Evolutionary conservation across 2,888 invertebrate species (phyloP).

Genomic region (Cetonia aurata): DNA sequence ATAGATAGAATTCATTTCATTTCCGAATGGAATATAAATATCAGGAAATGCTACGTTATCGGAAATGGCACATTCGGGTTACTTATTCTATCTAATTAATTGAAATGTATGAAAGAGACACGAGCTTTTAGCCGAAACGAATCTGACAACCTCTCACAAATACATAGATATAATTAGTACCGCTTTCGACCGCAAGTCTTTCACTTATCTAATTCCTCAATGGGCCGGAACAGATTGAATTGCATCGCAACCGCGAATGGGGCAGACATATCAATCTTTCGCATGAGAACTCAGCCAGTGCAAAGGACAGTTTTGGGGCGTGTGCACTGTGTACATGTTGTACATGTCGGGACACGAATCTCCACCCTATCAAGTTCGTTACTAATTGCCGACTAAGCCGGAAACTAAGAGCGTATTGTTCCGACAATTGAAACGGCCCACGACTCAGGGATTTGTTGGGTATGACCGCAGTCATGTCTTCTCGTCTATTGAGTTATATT

Average conservation of each 20-base stretch:
- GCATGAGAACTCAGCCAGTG: conserved; percentile 48
- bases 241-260: conserved; percentile 10
- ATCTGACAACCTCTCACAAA: no score
- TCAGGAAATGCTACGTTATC: no score
- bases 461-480: conserved; percentile 16
- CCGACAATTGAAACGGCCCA: conserved; percentile 49
- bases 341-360: conserved; percentile 39
- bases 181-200: neutral
- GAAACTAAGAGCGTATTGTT: conserved; percentile 49
- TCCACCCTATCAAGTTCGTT: conserved; percentile 22
- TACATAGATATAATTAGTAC: neutral
- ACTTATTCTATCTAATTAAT: no score
- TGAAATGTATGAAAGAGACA: no score
- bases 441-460: conserved; percentile 34
- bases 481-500: no score
- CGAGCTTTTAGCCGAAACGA: no score
- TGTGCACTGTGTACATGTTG: conserved; percentile 29
- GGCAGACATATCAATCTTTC: conserved; percentile 47
- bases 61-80: no score
- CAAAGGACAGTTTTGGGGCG: conserved; percentile 46
- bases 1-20: neutral
- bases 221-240: conserved; percentile 29
- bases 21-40: neutral
- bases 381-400: conserved; percentile 49
- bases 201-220: conserved; percentile 6